These are phyloP conservation scores for Julus scanicus DNA, from an alignment of 2,888 invertebrate genomes.

Conservation along the genomic window DNA sequence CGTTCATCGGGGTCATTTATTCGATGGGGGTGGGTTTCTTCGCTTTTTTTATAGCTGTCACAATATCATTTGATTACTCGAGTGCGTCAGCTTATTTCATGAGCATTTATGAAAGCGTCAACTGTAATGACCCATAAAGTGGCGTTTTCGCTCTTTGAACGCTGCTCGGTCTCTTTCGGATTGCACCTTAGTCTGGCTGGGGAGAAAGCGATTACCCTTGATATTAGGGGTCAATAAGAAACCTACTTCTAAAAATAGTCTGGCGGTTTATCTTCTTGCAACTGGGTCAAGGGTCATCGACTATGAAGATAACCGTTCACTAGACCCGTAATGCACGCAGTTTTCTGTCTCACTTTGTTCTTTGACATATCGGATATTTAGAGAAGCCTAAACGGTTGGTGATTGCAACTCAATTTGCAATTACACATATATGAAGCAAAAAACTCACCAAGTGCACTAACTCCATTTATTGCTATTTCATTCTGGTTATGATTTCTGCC, in stretches of 20 bases:
- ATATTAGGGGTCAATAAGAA: not conserved
- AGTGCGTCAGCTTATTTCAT: conserved; percentile 49
- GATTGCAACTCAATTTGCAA: too few relatives aligned
- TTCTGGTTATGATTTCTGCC: too few relatives aligned
- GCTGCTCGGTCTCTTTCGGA: not conserved
- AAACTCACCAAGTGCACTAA: too few relatives aligned
- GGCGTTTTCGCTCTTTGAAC: conserved; percentile 34
- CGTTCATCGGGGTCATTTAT: not conserved
- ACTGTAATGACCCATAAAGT: conserved; percentile 16
- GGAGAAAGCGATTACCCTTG: not conserved
- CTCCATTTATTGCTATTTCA: too few relatives aligned
- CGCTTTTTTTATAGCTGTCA: not conserved
- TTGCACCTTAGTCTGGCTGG: conserved; percentile 30
- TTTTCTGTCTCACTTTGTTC: not conserved
- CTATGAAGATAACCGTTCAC: not conserved
- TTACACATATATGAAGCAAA: too few relatives aligned
- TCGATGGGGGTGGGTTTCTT: not conserved
- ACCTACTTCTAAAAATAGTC: conserved; percentile 4
- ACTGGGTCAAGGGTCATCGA: not conserved
- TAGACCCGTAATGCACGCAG: not conserved
- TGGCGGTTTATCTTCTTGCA: not conserved
- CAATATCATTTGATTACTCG: conserved; percentile 5
- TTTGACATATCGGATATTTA: not conserved
- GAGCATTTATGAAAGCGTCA: conserved; percentile 1
- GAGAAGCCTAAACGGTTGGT: too few relatives aligned